Evolutionary conservation across 2,888 invertebrate genomes (phyloP).

Genomic region (Bimastos eiseni): DNA sequence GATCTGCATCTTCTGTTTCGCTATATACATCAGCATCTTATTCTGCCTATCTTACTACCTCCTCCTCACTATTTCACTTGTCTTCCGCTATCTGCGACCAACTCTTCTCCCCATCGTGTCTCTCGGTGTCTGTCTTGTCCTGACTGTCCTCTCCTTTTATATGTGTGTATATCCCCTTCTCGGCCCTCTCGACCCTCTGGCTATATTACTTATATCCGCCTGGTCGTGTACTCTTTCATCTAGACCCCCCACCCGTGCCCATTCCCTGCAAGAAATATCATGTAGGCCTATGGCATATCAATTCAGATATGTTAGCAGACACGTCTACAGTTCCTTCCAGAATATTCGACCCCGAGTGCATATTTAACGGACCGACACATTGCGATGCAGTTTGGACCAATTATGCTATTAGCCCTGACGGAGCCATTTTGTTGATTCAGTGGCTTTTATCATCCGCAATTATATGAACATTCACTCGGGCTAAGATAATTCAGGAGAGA

Average conservation of each 20-base stretch:
- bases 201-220: too few species aligned
- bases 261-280: too few species aligned
- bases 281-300: background rate
- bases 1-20: too few species aligned
- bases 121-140: too few species aligned
- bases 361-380: background rate
- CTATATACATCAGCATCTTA: too few species aligned
- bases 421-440: background rate
- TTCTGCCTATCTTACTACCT: too few species aligned
- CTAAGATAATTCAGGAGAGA: background rate
- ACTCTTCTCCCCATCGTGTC: too few species aligned
- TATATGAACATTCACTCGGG: background rate
- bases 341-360: background rate
- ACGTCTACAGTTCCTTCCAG: background rate
- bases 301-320: background rate
- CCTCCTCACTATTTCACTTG: too few species aligned
- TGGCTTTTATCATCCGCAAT: background rate
- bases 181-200: too few species aligned
- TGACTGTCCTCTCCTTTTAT: too few species aligned
- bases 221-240: background rate
- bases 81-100: too few species aligned
- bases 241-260: background rate
- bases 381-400: background rate
- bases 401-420: background rate
- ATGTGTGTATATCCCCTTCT: background rate